Evolutionary conservation across 2,888 invertebrate genomes (phyloP).

Genomic region (Clivina fossor): DNA sequence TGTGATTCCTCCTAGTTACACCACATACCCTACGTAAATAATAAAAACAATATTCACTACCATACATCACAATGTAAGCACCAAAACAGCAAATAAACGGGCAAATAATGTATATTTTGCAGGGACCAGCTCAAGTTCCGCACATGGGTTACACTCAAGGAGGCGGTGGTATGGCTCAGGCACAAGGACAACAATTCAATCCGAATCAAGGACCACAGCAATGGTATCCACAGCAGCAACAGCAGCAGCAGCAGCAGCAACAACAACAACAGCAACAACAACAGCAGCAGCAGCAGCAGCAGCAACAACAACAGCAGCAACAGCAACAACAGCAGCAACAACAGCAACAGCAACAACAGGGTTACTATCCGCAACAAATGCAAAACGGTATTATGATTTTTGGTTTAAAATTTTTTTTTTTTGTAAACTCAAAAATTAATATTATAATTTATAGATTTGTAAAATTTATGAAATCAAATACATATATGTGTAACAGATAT

Average conservation of each 20-base stretch:
- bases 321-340: conserved; percentile 54
- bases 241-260: conserved; percentile 43
- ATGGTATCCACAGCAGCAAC: conserved; percentile 41
- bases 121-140: conserved; percentile 45
- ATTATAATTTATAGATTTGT: too few species aligned
- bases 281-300: conserved; percentile 64
- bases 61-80: too few species aligned
- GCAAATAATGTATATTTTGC: conserved; percentile 28
- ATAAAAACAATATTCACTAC: too few species aligned
- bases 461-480: too few species aligned
- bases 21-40: too few species aligned
- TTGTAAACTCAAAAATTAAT: too few species aligned
- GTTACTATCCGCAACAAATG: conserved; percentile 57
- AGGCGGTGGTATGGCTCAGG: conserved; percentile 45
- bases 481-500: too few species aligned
- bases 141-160: conserved; percentile 48
- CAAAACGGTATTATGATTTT: conserved; percentile 45
- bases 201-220: conserved; percentile 39
- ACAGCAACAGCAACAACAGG: conserved; percentile 53
- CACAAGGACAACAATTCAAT: conserved; percentile 51
- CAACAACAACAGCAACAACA: conserved; percentile 60
- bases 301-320: conserved; percentile 52
- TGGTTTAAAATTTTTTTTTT: background rate
- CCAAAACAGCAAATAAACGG: too few species aligned
- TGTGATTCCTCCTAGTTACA: too few species aligned